Base-by-base conservation (phyloP, 2,888 invertebrate species). In the Brachynemurus nebulosus region DNA sequence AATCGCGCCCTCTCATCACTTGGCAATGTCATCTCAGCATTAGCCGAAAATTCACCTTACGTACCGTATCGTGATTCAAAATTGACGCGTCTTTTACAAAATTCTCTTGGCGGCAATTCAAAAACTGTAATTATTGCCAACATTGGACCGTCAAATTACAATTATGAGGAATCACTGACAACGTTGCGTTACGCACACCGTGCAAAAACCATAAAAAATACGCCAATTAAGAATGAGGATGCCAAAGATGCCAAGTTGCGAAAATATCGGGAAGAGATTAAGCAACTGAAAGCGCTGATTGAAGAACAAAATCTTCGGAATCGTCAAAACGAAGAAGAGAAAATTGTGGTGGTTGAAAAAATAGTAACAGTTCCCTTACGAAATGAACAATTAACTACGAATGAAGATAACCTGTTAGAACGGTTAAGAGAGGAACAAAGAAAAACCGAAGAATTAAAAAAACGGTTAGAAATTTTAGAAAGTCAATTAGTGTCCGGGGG, bases 101-200 rank as follows among this genome's bases (percentile, higher is more conserved):
- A 98, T 69, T 97, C 96, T 0, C 70, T 99, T 37, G 98, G 98
- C 45, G 98, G 98, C 8, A 97, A 97, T 71, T 92, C 97, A 36
- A 93, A 93, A 66, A 98, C 98, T 1, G 90, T 98, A 43, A 98
- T 98, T 97, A 90, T 99, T 44, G 98, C 98, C 8, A 97, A 96
- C 64, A 86, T 99, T 58, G 97, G 97, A 0, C 98, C 98, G 19
- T 96, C 97, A 17, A 85, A 84, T 53, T 93, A 90, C 67, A 98
- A 98, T 69, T 96, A 90, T 67, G 98, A 98, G 58, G 98, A 97
- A 68, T 92, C 93, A 3, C 69, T 96, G 54, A 92, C 92, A 23
- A 97, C 97, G n/a, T 69, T 97, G 49, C 74, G 95, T 25, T 96
- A 98, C 66, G 92, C 97, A 2, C 92, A 90, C 61, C 72, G 97